These are phyloP conservation scores for Calliopum simillimum DNA, from an alignment of 2,888 invertebrate genomes.

Conservation along the genomic window DNA sequence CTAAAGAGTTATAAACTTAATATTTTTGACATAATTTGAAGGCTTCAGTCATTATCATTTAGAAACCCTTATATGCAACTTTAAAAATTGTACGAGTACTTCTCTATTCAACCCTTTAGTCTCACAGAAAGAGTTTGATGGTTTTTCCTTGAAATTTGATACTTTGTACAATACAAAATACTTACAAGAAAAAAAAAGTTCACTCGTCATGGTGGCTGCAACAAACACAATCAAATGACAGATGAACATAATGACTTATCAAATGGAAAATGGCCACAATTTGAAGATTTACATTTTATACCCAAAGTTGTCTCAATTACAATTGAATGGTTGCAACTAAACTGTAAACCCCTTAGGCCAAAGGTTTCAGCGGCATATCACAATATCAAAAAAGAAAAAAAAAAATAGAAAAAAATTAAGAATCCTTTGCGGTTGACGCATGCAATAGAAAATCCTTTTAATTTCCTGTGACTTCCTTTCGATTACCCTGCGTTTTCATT, in stretches of 20 bases:
- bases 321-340: constrained; percentile 8
- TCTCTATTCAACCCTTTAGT: not conserved
- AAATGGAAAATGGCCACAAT: constrained; percentile 24
- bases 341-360: not conserved
- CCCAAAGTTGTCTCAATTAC: constrained; percentile 44
- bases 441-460: constrained; percentile 54
- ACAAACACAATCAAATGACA: constrained; percentile 25
- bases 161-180: constrained; percentile 31
- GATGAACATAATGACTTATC: constrained; percentile 45
- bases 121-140: not conserved
- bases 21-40: no score
- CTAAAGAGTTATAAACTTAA: no score
- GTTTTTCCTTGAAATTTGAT: constrained; percentile 42
- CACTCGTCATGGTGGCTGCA: constrained; percentile 33
- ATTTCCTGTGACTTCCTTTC: constrained; percentile 59
- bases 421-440: not conserved
- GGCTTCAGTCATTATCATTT: no score
- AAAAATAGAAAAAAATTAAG: no score
- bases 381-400: no score
- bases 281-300: constrained; percentile 28
- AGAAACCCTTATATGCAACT: no score
- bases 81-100: no score
- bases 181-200: constrained; percentile 11
- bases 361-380: constrained; percentile 1
- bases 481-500: not conserved